Base-by-base conservation (phyloP, 2,797 vertebrate genomes). In the Sebastes iracundus region DNA sequence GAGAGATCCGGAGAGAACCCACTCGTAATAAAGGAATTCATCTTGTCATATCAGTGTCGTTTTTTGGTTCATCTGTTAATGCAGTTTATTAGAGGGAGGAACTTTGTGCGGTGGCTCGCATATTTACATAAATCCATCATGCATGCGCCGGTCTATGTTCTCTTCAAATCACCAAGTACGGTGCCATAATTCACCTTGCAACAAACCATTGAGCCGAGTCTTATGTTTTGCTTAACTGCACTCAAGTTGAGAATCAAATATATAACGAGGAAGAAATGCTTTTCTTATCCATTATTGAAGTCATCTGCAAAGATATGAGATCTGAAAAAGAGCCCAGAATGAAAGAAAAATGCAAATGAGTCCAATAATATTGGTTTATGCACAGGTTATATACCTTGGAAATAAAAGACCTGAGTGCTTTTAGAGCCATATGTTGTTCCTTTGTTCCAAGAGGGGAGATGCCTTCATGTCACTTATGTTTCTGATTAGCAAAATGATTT, bases 401-500 rank as follows among this genome's bases (percentile, higher is more conserved):
- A 95, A 96, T 95, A 95, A 96, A 95, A 93, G 91, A 94, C 88
- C 88, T 87, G 90, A 90, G 96, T 96, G 97, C 96, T 97, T 97
- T 97, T 96, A 96, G 96, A 98, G 97, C 98, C 98, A 99, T 99
- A 99, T 99, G 98, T 97, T 98, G 97, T 96, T 97, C 96, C 97
- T 97, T 98, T 98, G 97, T 98, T 99, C 96, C 97, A 97, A 97
- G 97, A 97, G 97, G 92, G 96, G 96, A 99, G 98, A 99, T 97
- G 98, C 97, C 97, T 98, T 96, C 95, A 95, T 97, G 97, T 99
- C 98, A 99, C 98, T 99, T 99, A 99, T 97, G 98, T 97, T 99
- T 99, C 98, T 99, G 98, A 99, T 99, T 99, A 99, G 98, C 97
- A 97, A 97, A 97, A 98, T 99, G 98, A 99, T 99, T 99, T 99